Conservation (phyloP, 2,113 vertebrate species). For the Salminus brasiliensis region DNA sequence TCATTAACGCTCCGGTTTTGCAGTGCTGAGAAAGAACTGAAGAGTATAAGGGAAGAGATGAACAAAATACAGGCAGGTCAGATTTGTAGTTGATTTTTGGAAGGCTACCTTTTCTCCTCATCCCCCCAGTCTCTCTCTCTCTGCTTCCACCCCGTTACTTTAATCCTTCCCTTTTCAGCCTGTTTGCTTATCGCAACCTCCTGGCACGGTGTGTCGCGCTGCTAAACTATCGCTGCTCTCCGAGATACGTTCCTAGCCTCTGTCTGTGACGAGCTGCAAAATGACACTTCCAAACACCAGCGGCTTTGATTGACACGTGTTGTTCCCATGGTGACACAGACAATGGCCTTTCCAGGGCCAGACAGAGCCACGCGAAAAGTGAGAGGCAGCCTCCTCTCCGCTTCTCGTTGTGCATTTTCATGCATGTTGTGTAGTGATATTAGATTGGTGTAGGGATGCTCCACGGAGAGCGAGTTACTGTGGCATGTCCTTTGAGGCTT, state of each 20-base stretch:
- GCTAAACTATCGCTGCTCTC: not conserved
- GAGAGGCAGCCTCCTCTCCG: not conserved
- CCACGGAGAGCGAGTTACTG: slow-evolving; percentile 3
- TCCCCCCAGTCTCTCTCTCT: not conserved
- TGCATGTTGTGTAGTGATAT: slow-evolving; percentile 1
- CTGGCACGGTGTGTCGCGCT: slow-evolving; percentile 16
- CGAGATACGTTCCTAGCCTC: not conserved
- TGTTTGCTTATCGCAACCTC: slow-evolving; percentile 13
- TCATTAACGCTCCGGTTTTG: not conserved
- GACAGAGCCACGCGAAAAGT: not conserved
- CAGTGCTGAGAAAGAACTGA: not conserved
- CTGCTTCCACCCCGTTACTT: not conserved
- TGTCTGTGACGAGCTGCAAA: slow-evolving; percentile 34
- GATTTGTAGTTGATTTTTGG: not conserved
- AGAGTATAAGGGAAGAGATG: not conserved
- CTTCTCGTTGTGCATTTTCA: slow-evolving; percentile 14
- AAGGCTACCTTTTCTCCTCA: not conserved
- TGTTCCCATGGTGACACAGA: slow-evolving; percentile 18
- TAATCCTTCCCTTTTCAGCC: slow-evolving; percentile 25
- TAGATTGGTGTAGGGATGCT: slow-evolving; percentile 1
- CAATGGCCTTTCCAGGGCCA: not conserved
- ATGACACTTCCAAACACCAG: slow-evolving; percentile 17
- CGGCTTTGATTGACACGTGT: slow-evolving; percentile 38
- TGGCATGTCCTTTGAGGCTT: slow-evolving; percentile 20
- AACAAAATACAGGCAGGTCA: not conserved